Conservation (phyloP, 2,113 vertebrate genomes). For the Phyllopteryx taeniolatus region DNA sequence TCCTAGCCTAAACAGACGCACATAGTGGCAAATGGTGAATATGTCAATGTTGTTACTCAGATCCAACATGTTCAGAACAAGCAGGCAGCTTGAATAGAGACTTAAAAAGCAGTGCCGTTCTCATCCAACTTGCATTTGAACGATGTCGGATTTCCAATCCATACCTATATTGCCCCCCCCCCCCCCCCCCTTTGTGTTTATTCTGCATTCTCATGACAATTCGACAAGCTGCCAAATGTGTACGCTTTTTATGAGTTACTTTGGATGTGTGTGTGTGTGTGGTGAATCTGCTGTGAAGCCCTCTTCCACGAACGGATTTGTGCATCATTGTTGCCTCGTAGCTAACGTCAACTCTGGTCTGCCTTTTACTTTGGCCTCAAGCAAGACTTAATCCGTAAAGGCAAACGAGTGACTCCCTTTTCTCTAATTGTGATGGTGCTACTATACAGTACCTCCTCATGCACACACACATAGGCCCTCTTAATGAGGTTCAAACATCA, state of each 20-base stretch:
- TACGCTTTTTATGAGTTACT: constrained; percentile 27
- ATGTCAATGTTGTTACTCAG: constrained; percentile 19
- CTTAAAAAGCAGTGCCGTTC: not conserved
- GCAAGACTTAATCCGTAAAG: constrained; percentile 26
- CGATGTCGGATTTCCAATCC: not conserved
- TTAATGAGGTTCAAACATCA: constrained; percentile 25
- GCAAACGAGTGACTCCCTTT: constrained; percentile 21
- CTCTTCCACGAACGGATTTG: constrained; percentile 11
- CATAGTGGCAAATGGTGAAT: constrained; percentile 20
- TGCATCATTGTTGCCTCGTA: constrained; percentile 26
- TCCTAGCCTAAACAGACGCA: constrained; percentile 2
- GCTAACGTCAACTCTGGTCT: constrained; percentile 35
- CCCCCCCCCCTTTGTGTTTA: constrained; percentile 10
- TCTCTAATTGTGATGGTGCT: constrained; percentile 1
- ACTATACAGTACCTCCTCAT: constrained; percentile 17
- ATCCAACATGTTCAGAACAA: constrained; percentile 9
- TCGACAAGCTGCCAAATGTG: constrained; percentile 40
- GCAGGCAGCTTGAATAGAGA: constrained; percentile 13
- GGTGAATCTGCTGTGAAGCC: constrained; percentile 12
- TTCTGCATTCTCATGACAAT: constrained; percentile 10
- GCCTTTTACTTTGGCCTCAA: constrained; percentile 54
- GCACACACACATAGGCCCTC: constrained; percentile 17
- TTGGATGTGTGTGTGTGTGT: constrained; percentile 16
- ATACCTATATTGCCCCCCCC: not conserved
- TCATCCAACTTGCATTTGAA: constrained; percentile 15